Evolutionary conservation across 2,888 invertebrate species (phyloP), one percentile per base, ranked within the genome.

Genomic region (Lymantria monacha): DNA sequence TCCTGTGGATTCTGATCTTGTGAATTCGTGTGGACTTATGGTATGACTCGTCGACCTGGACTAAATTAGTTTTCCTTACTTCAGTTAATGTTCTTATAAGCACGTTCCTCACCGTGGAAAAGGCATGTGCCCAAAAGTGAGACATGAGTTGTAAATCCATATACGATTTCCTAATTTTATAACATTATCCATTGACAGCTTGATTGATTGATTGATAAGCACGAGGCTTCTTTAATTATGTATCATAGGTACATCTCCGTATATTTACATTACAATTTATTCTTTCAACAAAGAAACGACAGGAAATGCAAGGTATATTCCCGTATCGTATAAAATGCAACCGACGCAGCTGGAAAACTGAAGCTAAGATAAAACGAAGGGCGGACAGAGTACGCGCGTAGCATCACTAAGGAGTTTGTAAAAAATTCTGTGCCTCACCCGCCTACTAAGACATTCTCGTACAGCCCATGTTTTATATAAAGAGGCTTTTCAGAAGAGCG

Each of bases 371-470:
- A 72, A 63, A 76, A 65, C 63, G 74, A 66, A 73, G 76, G 78
- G 76, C 57, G 59, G 57, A 48, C 57, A 60, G 57, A 49, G 56
- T 51, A 80, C 88, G 86, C 76, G 83, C 59, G 61, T 72, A 72
- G 88, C 76, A 87, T 88, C 76, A 66, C 72, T 76, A 81, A 84
- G 75, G 73, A 64, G 55, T 70, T 65, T 73, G n/a, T 78, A 78
- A 85, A 86, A 85, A 85, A 82, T 76, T 78, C 77, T 70, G 65
- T 71, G 65, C 66, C 69, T 65, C 68, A 63, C 58, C 59, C 55
- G 63, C 53, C 67, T 69, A 59, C 68, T 61, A 69, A 67, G 61
- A 71, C 59, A 58, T 51, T 56, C 61, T 48, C 54, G 50, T 44
- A 53, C 51, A 55, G 42, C 55, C 52, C 48, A 55, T 51, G 46